A percentile compares a stretch with the other conserved stretches of the same genome.
These are phyloP conservation scores for Zapornia atra DNA, from an alignment of 2,113 vertebrate species.

Conservation along the genomic window DNA sequence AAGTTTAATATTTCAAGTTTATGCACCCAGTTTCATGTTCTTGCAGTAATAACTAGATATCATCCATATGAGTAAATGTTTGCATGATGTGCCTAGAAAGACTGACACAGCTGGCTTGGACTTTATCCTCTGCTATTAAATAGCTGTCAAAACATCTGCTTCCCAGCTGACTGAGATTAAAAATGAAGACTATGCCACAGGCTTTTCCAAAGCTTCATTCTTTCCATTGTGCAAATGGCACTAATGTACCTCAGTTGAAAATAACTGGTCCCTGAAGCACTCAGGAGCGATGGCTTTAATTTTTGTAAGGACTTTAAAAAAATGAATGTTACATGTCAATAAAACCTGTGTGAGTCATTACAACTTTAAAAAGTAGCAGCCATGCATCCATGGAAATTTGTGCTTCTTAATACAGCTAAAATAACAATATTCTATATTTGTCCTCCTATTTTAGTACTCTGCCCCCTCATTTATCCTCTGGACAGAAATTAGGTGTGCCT, in stretches of 20 bases:
- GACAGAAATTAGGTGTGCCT: neutral
- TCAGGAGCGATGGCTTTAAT: neutral
- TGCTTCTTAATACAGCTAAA: neutral
- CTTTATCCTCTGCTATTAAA: neutral
- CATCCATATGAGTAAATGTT: neutral
- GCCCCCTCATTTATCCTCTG: neutral
- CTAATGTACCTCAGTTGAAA: neutral
- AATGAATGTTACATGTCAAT: fast-evolving
- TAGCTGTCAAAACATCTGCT: neutral
- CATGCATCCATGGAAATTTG: neutral
- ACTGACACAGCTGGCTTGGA: neutral
- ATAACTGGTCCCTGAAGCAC: neutral
- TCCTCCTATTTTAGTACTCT: neutral
- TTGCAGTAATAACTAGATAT: neutral
- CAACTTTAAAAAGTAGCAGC: neutral
- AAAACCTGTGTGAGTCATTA: neutral
- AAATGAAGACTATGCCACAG: neutral
- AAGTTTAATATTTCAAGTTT: neutral
- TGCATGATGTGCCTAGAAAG: neutral
- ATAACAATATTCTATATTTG: neutral
- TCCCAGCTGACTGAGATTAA: neutral
- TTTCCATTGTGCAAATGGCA: neutral
- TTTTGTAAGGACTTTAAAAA: neutral
- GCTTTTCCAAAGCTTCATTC: neutral
- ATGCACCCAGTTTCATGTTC: neutral